Conservation (phyloP, 2,113 vertebrate species). For the Paracanthobrama guichenoti region DNA sequence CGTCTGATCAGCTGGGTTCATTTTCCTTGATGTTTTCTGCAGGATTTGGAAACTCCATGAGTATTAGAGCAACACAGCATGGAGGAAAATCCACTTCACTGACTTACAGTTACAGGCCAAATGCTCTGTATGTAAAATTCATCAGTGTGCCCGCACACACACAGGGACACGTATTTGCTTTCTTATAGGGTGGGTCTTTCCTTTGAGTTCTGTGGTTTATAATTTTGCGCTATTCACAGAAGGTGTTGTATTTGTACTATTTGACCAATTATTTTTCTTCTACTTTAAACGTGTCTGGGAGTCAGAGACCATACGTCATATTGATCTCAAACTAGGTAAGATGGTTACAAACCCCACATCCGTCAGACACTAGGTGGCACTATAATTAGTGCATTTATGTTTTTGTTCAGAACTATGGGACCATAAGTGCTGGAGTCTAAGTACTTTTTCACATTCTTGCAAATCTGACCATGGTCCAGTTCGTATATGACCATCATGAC, state of each 20-base stretch:
- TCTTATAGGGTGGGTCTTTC: neutral
- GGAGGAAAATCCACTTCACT: conserved; percentile 62
- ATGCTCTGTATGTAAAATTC: conserved; percentile 69
- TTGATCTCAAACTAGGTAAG: too few species aligned
- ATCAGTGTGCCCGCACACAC: conserved; percentile 59
- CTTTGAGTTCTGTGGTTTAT: neutral
- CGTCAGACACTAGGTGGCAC: too few species aligned
- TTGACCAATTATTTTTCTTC: neutral
- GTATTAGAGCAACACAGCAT: conserved; percentile 73
- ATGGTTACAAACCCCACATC: too few species aligned
- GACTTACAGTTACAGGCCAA: conserved; percentile 62
- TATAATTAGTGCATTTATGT: too few species aligned
- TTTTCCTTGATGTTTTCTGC: conserved; percentile 51
- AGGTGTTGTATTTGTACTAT: neutral
- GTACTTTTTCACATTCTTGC: too few species aligned
- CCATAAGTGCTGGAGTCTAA: too few species aligned
- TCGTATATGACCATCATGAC: too few species aligned
- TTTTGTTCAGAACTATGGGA: too few species aligned
- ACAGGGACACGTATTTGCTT: too few species aligned
- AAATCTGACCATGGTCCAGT: too few species aligned
- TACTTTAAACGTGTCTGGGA: too few species aligned
- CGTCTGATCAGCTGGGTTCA: conserved; percentile 59
- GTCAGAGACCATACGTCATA: too few species aligned
- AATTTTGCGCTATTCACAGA: neutral
- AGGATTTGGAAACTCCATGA: conserved; percentile 67